A percentile compares a stretch with the other conserved stretches of the same genome.
phyloP scores from a whole-genome alignment of 2,888 invertebrate genomes.

The Apodemia zela region DNA sequence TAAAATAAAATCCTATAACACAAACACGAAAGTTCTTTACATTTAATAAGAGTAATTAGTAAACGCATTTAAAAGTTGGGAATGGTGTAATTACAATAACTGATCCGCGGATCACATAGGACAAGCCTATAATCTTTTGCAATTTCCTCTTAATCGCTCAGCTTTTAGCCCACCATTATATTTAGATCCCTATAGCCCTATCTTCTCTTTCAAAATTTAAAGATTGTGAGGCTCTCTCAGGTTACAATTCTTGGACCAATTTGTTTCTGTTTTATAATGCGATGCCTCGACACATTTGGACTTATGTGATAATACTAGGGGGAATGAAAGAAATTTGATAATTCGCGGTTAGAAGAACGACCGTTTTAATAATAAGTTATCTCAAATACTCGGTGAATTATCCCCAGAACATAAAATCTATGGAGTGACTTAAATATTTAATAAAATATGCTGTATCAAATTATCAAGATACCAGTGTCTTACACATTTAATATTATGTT shows the following conservation, averaged over 20 bases:
- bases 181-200: slow-evolving; percentile 42
- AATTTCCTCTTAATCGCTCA: slow-evolving; percentile 73
- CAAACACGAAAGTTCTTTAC: background rate
- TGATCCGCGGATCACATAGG: slow-evolving; percentile 60
- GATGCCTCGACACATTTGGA: slow-evolving; percentile 72
- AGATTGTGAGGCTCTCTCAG: slow-evolving; percentile 24
- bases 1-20: background rate
- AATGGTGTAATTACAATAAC: slow-evolving; percentile 65
- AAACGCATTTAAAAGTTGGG: slow-evolving; percentile 59
- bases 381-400: slow-evolving; percentile 67
- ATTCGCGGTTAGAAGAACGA: slow-evolving; percentile 75
- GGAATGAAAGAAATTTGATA: slow-evolving; percentile 75
- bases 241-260: slow-evolving; percentile 31
- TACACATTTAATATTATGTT: too few relatives aligned
- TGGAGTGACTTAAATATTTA: slow-evolving; percentile 38
- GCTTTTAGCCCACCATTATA: slow-evolving; percentile 50
- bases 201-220: slow-evolving; percentile 23
- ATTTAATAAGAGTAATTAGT: slow-evolving; percentile 49
- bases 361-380: slow-evolving; percentile 74
- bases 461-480: too few relatives aligned
- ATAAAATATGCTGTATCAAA: too few relatives aligned
- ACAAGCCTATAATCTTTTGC: slow-evolving; percentile 68
- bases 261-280: slow-evolving; percentile 45
- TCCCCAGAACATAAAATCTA: slow-evolving; percentile 41
- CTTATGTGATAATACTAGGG: slow-evolving; percentile 77